phyloP scores from a whole-genome alignment of 2,113 vertebrate genomes.

The Empidonax traillii region DNA sequence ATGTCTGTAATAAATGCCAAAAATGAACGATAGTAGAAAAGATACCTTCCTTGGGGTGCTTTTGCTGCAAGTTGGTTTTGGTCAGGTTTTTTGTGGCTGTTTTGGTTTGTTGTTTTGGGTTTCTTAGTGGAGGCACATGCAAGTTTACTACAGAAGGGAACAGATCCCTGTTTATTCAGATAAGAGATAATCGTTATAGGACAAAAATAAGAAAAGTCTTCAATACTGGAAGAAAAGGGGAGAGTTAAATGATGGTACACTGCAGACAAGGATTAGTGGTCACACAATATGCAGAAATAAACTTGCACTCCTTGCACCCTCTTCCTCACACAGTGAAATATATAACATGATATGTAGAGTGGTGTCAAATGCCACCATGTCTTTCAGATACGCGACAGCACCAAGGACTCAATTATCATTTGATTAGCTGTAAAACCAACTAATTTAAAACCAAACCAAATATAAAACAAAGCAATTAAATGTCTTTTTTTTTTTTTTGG shows the following conservation, averaged over 20 bases:
- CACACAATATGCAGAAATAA: background rate
- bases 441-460: background rate
- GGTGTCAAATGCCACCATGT: background rate
- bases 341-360: background rate
- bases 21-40: background rate
- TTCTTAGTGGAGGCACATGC: background rate
- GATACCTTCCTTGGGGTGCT: background rate
- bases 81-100: background rate
- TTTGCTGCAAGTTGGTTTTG: background rate
- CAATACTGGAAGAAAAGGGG: background rate
- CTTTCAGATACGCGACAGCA: background rate
- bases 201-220: background rate
- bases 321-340: background rate
- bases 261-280: background rate
- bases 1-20: background rate
- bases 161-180: background rate
- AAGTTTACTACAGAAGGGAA: background rate
- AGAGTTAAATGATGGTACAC: background rate
- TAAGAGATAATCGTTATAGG: background rate
- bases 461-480: background rate
- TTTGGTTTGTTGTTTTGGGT: background rate
- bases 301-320: background rate
- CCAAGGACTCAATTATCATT: background rate
- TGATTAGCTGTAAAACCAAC: background rate
- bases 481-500: background rate